Evolutionary conservation across 2,797 vertebrate genomes (phyloP).

Genomic region (Cetoscarus ocellatus): DNA sequence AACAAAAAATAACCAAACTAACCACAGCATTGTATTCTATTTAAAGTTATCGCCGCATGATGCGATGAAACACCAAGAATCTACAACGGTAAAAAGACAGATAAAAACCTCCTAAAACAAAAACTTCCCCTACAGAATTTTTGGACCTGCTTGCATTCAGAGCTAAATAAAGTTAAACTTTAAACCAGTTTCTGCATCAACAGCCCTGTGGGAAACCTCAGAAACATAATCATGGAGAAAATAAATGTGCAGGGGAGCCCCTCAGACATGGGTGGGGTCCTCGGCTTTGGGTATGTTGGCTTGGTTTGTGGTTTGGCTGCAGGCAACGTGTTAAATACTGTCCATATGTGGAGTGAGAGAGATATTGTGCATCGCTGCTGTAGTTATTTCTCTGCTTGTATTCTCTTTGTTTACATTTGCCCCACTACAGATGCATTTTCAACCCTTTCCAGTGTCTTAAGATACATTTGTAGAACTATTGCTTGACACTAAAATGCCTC

Average conservation of each 20-base stretch:
- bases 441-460: too few relatives aligned
- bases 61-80: too few relatives aligned
- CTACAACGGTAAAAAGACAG: too few relatives aligned
- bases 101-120: too few relatives aligned
- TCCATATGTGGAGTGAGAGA: constrained; percentile 21
- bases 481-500: too few relatives aligned
- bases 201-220: constrained; percentile 19
- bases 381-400: background rate
- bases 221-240: constrained; percentile 21
- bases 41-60: too few relatives aligned
- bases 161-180: constrained; percentile 1
- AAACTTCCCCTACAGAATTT: too few relatives aligned
- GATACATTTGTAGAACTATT: too few relatives aligned
- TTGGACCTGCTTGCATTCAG: background rate
- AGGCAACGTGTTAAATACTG: constrained; percentile 12
- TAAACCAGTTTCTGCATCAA: constrained; percentile 13
- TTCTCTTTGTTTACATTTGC: background rate
- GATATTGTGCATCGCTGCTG: background rate
- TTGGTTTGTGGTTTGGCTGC: constrained; percentile 33
- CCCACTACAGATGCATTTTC: too few relatives aligned
- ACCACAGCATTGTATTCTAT: too few relatives aligned
- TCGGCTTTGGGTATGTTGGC: too few relatives aligned
- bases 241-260: constrained; percentile 30
- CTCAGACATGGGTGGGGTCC: constrained; percentile 40
- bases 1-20: too few relatives aligned